These are phyloP conservation scores for Eulemur mongoz DNA, from an alignment of 2,797 vertebrate species.

Conservation along the genomic window DNA sequence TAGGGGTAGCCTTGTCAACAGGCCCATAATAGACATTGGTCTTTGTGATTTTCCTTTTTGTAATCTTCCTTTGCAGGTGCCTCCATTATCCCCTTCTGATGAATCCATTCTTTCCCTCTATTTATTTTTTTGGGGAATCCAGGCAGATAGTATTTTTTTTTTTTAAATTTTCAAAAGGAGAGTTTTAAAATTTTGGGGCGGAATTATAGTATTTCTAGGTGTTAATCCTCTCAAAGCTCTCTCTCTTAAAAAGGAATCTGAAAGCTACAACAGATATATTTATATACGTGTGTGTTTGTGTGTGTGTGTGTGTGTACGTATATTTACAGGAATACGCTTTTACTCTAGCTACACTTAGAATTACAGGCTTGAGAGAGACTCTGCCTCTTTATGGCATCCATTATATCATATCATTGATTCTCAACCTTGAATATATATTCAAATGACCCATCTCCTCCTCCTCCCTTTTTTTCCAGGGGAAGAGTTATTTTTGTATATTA, in stretches of 20 bases:
- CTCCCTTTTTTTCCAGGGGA: not conserved
- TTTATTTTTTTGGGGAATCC: not conserved
- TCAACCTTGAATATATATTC: not conserved
- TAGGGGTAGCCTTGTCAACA: not conserved
- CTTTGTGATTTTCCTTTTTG: not conserved
- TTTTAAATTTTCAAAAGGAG: not conserved
- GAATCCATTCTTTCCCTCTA: not conserved
- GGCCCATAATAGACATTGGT: accelerated
- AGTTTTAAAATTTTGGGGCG: not conserved
- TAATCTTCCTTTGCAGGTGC: not conserved
- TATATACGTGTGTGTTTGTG: too few species aligned
- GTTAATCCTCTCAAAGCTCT: not conserved
- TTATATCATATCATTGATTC: not conserved
- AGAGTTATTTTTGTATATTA: not conserved
- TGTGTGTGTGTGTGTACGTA: too few species aligned
- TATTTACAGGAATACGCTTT: not conserved
- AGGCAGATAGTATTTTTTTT: not conserved
- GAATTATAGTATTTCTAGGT: not conserved
- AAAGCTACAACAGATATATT: not conserved
- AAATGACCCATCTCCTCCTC: not conserved
- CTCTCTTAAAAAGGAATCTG: not conserved
- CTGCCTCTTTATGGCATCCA: not conserved
- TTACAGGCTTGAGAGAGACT: not conserved
- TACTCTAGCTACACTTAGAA: not conserved
- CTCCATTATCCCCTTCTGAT: not conserved